phyloP scores from a whole-genome alignment of 2,797 vertebrate genomes.

The Xenops minutus region DNA sequence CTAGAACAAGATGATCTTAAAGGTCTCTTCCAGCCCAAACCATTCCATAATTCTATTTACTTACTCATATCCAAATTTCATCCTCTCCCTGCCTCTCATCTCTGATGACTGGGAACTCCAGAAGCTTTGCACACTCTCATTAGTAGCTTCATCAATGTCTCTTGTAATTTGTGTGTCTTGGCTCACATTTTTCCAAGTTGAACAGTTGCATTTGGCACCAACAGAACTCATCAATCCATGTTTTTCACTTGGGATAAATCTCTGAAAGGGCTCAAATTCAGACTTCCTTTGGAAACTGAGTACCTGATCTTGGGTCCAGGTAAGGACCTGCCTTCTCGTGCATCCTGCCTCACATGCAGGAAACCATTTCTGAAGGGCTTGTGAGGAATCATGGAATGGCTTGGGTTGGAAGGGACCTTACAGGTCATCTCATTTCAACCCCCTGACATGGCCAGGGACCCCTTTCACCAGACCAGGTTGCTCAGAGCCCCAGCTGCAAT shows the following conservation, averaged over 20 bases:
- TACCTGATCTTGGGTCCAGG: background rate
- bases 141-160: background rate
- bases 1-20: background rate
- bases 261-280: background rate
- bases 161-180: background rate
- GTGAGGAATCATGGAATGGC: background rate
- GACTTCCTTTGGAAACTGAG: background rate
- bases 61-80: background rate
- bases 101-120: background rate
- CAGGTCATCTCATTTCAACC: background rate
- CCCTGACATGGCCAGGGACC: background rate
- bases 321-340: background rate
- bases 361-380: background rate
- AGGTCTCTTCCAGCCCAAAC: background rate
- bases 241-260: background rate
- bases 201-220: background rate
- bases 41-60: background rate
- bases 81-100: background rate
- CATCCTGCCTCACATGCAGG: background rate
- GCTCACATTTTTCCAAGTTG: background rate
- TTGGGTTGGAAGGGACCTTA: background rate
- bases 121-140: background rate
- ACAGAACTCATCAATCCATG: background rate
- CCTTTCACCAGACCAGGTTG: background rate
- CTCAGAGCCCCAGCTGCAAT: background rate